Evolutionary conservation across 1,140 invertebrate species (phyloP).

Genomic region (Coelopa frigida): DNA sequence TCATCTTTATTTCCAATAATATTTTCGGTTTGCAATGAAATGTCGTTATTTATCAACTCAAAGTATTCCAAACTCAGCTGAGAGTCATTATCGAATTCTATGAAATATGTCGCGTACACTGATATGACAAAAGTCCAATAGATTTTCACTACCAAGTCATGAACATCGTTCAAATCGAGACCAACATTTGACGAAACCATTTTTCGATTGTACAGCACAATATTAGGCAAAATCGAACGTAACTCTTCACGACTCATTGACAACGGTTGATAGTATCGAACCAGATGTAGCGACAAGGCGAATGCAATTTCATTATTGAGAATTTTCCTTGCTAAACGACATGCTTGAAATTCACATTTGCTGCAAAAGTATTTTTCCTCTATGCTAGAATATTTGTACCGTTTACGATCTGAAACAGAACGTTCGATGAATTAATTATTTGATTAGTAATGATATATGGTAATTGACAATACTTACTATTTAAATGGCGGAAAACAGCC

Average conservation of each 20-base stretch:
- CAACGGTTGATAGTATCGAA: conserved; percentile 38
- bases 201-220: conserved; percentile 42
- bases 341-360: conserved; percentile 33
- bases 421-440: background rate
- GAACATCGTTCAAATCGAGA: conserved; percentile 32
- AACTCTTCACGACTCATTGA: conserved; percentile 37
- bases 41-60: conserved; percentile 32
- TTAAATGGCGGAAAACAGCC: conserved; percentile 35
- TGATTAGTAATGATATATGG: background rate
- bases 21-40: conserved; percentile 28
- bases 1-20: conserved; percentile 35
- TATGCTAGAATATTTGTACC: conserved; percentile 30
- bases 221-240: conserved; percentile 32
- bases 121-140: conserved; percentile 42
- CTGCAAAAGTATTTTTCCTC: conserved; percentile 37
- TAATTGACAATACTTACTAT: conserved; percentile 9
- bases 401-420: conserved; percentile 22
- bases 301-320: conserved; percentile 37
- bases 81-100: conserved; percentile 28
- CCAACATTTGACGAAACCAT: conserved; percentile 34
- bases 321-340: conserved; percentile 36
- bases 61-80: conserved; percentile 27
- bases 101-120: conserved; percentile 41
- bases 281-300: conserved; percentile 29
- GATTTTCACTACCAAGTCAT: conserved; percentile 42